Percentiles rank a stretch among this genome's conserved stretches.
These are phyloP conservation scores for Apeira syringaria DNA, from an alignment of 2,888 invertebrate genomes.

Conservation along the genomic window DNA sequence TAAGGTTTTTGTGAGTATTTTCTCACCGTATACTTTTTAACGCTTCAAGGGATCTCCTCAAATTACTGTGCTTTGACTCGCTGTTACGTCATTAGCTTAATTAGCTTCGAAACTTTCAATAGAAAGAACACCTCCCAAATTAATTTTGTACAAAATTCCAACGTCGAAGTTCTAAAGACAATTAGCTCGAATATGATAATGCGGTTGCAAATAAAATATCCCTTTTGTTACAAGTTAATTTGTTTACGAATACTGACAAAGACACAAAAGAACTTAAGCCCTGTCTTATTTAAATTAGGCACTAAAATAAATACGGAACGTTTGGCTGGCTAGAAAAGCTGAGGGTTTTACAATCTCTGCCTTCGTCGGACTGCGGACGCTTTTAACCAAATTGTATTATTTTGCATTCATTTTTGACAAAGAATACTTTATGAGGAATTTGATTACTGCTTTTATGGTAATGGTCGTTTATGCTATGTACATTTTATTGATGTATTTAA, in stretches of 20 bases:
- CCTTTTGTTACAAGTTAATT: constrained; percentile 63
- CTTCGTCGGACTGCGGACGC: constrained; percentile 50
- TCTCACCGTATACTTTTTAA: constrained; percentile 66
- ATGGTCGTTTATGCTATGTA: constrained; percentile 34
- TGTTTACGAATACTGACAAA: constrained; percentile 67
- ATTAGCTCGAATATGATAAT: constrained; percentile 44
- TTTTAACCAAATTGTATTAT: constrained; percentile 80
- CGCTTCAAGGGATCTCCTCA: constrained; percentile 64
- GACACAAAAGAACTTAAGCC: constrained; percentile 72
- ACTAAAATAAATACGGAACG: constrained; percentile 73
- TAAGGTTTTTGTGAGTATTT: constrained; percentile 70
- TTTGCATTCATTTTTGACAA: constrained; percentile 80
- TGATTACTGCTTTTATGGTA: constrained; percentile 39
- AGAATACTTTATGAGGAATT: constrained; percentile 55
- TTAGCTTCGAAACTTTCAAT: constrained; percentile 48
- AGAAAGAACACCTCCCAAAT: constrained; percentile 26
- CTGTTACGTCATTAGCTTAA: constrained; percentile 55
- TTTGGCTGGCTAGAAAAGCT: constrained; percentile 52
- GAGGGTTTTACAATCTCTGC: constrained; percentile 62
- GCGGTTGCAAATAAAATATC: constrained; percentile 50
- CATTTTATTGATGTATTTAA: constrained; percentile 40
- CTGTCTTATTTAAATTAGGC: constrained; percentile 79
- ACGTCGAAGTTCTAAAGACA: constrained; percentile 27
- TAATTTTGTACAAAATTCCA: constrained; percentile 19
- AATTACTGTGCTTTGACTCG: constrained; percentile 49